Evolutionary conservation across 2,797 vertebrate species (phyloP), one percentile per base, ranked within the genome.

Genomic region (Choloepus didactylus): DNA sequence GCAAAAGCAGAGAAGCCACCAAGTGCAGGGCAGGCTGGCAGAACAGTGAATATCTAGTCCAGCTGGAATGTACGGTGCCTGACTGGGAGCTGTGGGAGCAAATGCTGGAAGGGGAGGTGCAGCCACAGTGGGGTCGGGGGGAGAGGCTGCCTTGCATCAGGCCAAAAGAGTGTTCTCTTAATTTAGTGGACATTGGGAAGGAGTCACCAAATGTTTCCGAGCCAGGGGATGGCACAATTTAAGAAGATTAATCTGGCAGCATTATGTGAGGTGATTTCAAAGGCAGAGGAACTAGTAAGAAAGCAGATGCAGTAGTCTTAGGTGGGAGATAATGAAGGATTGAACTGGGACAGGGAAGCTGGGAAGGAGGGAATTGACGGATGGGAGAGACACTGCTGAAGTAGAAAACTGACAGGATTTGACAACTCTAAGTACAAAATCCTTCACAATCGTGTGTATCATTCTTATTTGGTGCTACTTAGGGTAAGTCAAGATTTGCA

Each of bases 161-260:
- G 49, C 49, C 79, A 62, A 70, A 66, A 59, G 60, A 46, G 38
- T 11, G 10, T 87, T 73, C 56, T 93, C 54, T 73, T 87, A 69
- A 95, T 95, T 94, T 76, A 77, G 67, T 16, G 93, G 46, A 69
- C 87, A 88, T 51, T 31, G 46, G 49, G 46, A 86, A 91, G 35
- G 76, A 67, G 29, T 77, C 84, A 87, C 60, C 89, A 79, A 84
- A 84, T n/a, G 9, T 93, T 84, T 88, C 85, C 60, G 94, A 94
- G 89, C 81, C 67, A 77, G 44, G 46, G 56, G 87, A 87, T 79
- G 64, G 81, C 8, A 7, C 1, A 5, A n/a, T 94, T 93, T 84
- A 93, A 95, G 75, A 93, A 96, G 91, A 96, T 95, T 89, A 92
- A 95, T 96, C 64, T 10, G 25, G 38, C 44, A 73, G 66, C 76